Percentiles rank a stretch among this genome's conserved stretches.
These are phyloP conservation scores for Stenurella melanura DNA, from an alignment of 2,888 invertebrate genomes.

Conservation along the genomic window DNA sequence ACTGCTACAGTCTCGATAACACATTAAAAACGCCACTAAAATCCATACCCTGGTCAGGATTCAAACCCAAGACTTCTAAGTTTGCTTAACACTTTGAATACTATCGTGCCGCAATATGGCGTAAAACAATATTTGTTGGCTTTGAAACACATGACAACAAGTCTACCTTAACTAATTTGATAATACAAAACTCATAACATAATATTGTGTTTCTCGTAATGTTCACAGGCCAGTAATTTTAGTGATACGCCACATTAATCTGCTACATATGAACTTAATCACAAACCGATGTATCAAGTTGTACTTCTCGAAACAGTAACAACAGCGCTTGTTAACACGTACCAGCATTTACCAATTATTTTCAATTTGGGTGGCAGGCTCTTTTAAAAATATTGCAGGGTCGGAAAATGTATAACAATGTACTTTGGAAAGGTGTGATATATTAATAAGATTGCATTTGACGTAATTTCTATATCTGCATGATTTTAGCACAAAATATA, in stretches of 20 bases:
- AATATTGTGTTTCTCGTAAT: background rate
- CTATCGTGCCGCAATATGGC: no score
- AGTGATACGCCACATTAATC: slow-evolving; percentile 9
- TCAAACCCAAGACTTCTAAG: no score
- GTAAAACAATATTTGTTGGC: no score
- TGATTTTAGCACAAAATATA: no score
- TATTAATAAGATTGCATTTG: no score
- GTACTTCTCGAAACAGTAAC: background rate
- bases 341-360: background rate
- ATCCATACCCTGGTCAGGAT: no score
- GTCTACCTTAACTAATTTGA: background rate
- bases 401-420: background rate
- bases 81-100: no score
- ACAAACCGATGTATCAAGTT: background rate
- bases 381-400: background rate
- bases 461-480: no score
- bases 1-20: no score
- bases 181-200: background rate
- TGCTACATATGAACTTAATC: slow-evolving; percentile 22
- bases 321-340: background rate
- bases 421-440: background rate
- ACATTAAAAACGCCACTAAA: no score
- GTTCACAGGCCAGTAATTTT: slow-evolving; percentile 4
- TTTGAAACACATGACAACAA: background rate
- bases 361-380: background rate